Evolutionary conservation across 1,140 invertebrate genomes (phyloP).

Genomic region (Ceratitis capitata): DNA sequence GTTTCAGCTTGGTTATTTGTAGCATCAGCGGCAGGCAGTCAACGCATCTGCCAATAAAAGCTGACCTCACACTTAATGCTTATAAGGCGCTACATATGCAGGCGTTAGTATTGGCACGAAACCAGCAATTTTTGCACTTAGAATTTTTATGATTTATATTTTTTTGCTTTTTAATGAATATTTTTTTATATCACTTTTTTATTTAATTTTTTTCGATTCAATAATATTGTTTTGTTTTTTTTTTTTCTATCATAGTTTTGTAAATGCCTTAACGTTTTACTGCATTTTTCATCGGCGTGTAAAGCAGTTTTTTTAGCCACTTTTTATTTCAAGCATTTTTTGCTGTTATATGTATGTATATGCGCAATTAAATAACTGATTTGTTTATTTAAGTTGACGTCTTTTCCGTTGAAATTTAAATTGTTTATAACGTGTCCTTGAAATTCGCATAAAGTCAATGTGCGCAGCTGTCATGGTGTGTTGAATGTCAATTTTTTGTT

Average conservation of each 20-base stretch:
- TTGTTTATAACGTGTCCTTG: slow-evolving; percentile 3
- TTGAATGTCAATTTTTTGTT: not conserved
- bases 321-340: no score
- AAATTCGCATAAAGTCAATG: slow-evolving; percentile 15
- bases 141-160: no score
- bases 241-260: not conserved
- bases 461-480: not conserved
- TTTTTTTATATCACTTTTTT: no score
- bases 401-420: not conserved
- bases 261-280: not conserved
- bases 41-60: not conserved
- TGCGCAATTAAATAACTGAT: not conserved
- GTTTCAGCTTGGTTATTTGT: slow-evolving; percentile 19
- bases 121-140: no score
- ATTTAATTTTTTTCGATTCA: not conserved
- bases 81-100: not conserved
- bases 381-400: not conserved
- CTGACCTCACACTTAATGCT: not conserved
- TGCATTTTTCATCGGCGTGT: no score
- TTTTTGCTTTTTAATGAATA: no score
- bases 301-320: not conserved
- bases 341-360: not conserved
- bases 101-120: not conserved
- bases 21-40: not conserved
- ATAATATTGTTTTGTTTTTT: not conserved